Evolutionary conservation across 2,113 vertebrate genomes (phyloP).

Genomic region (Cebus imitator): DNA sequence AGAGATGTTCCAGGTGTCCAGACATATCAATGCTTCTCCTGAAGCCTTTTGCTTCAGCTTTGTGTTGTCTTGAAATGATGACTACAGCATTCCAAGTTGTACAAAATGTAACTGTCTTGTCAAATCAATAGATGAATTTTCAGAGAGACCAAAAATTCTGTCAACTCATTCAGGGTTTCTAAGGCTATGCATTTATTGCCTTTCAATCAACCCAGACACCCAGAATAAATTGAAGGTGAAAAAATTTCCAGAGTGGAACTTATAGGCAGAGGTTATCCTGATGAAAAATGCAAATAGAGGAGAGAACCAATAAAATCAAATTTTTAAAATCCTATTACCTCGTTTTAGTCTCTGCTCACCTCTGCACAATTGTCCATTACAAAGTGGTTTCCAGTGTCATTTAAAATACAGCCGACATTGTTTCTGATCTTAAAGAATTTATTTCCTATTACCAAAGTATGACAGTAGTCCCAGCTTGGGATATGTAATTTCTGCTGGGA

Average conservation of each 20-base stretch:
- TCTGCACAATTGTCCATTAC: slow-evolving; percentile 65
- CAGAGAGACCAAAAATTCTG: slow-evolving; percentile 71
- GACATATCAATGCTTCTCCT: slow-evolving; percentile 47
- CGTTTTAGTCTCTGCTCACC: slow-evolving; percentile 50
- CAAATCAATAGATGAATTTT: slow-evolving; percentile 72
- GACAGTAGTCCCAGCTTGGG: slow-evolving; percentile 34
- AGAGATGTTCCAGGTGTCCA: not conserved
- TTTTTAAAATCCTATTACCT: slow-evolving; percentile 65
- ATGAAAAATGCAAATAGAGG: slow-evolving; percentile 74
- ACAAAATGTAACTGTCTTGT: slow-evolving; percentile 69
- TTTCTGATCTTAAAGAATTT: slow-evolving; percentile 64
- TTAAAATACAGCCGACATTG: slow-evolving; percentile 62
- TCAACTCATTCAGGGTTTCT: slow-evolving; percentile 60
- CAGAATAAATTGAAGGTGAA: slow-evolving; percentile 65
- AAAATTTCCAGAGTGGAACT: slow-evolving; percentile 46
- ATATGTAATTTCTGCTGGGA: slow-evolving; percentile 26
- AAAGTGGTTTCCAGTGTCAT: slow-evolving; percentile 46
- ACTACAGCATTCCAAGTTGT: slow-evolving; percentile 40
- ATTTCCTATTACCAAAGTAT: slow-evolving; percentile 61
- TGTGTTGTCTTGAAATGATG: slow-evolving; percentile 40
- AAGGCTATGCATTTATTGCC: slow-evolving; percentile 59
- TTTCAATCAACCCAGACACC: slow-evolving; percentile 64
- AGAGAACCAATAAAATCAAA: slow-evolving; percentile 63
- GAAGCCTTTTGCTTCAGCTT: slow-evolving; percentile 52
- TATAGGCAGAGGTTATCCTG: slow-evolving; percentile 58